These are phyloP conservation scores for Nomada flava DNA, from an alignment of 2,888 invertebrate genomes.

Conservation along the genomic window DNA sequence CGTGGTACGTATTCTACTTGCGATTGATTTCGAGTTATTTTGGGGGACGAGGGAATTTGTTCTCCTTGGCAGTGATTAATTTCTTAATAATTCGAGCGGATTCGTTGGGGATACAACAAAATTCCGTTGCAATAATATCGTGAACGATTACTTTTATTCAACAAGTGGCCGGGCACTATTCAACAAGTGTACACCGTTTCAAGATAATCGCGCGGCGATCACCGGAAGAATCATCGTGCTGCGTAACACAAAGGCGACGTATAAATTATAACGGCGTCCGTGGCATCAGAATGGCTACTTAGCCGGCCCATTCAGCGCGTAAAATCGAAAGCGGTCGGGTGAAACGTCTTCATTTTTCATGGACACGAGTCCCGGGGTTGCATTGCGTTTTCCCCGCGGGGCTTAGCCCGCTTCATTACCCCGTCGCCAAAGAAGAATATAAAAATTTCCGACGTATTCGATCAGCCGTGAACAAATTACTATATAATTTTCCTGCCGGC, in stretches of 20 bases:
- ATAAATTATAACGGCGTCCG: conserved; percentile 45
- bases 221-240: conserved; percentile 18
- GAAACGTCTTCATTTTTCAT: conserved; percentile 61
- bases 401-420: conserved; percentile 45
- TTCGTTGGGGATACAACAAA: no score
- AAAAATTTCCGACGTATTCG: conserved; percentile 57
- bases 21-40: no score
- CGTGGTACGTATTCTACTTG: no score
- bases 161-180: background rate
- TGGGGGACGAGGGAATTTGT: no score
- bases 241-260: conserved; percentile 33
- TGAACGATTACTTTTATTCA: no score
- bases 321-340: conserved; percentile 58
- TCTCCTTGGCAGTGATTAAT: no score
- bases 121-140: no score
- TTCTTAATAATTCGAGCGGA: no score
- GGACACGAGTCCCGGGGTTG: conserved; percentile 35
- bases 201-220: conserved; percentile 15
- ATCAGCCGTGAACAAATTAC: conserved; percentile 65
- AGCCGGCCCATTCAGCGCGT: conserved; percentile 40
- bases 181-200: background rate
- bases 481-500: conserved; percentile 66
- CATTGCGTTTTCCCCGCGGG: conserved; percentile 27
- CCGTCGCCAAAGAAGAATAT: conserved; percentile 44
- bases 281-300: conserved; percentile 40